Base-by-base conservation (phyloP, 2,113 vertebrate species). In the Bagarius yarrelli region DNA sequence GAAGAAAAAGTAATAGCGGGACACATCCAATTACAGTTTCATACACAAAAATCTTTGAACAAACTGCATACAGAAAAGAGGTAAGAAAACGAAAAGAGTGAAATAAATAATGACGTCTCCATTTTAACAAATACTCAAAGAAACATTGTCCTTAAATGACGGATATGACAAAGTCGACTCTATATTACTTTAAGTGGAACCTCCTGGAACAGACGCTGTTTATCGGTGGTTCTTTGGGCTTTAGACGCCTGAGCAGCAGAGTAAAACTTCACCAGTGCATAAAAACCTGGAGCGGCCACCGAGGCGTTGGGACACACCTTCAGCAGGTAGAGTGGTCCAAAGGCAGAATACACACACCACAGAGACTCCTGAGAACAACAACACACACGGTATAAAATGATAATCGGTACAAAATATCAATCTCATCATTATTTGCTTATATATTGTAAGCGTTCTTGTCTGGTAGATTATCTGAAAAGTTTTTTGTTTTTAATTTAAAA, bases 271-370 rank as follows among this genome's bases (percentile, higher is more conserved):
- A 95, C 12, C 27, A 95, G 2, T 0, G 93, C 91, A 0, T 91
- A 93, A 88, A 88, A 95, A 0, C 94, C 94, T 0, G 93, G 93
- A 0, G 86, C 50, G 0, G 84, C 89, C 50, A 89, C 90, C 0
- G 88, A 81, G 0, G 91, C 89, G 0, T 93, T 94, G 3, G 88
- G 90, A 83, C 78, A 87, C 4, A 92, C 88, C 60, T 93, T 92
- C 55, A 95, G n/a, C 0, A 93, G 91, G 88, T 95, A 94, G 3
- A 96, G 89, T 0, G 85, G 93, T 14, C 95, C 94, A 32, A 95
- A 94, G 0, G 75, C 73, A 21, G 94, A 95, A 85, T 95, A 96
- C 0, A 75, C 84, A 0, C 83, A 32, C n/a, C 80, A 88, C 30
- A 95, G 52, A 36, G 81, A 82, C 34, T 76, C 87, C 95, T 95